Percentiles rank a stretch among this genome's conserved stretches.
phyloP scores from a whole-genome alignment of 2,888 invertebrate species.

The Meiosimyza platycephala region DNA sequence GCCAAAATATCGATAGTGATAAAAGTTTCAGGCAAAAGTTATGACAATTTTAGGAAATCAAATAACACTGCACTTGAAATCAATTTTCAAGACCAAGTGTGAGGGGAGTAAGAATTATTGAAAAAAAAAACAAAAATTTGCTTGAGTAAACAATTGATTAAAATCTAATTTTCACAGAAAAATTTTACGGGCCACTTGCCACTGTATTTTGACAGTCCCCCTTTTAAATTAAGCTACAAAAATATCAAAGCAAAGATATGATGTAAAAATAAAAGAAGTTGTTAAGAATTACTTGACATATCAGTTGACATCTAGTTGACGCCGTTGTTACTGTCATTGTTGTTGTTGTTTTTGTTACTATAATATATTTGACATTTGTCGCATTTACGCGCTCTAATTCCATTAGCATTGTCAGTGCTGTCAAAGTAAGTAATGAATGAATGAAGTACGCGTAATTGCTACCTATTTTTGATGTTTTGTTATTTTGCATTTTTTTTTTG shows the following conservation, averaged over 20 bases:
- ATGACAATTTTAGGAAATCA: too few relatives aligned
- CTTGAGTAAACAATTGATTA: too few relatives aligned
- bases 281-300: constrained; percentile 21
- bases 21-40: too few relatives aligned
- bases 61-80: too few relatives aligned
- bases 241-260: background rate
- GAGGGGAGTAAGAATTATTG: too few relatives aligned
- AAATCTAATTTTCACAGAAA: background rate
- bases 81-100: too few relatives aligned
- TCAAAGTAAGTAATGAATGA: background rate
- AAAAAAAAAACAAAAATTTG: too few relatives aligned
- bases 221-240: background rate
- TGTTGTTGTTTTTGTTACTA: constrained; percentile 10
- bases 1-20: too few relatives aligned
- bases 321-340: constrained; percentile 22
- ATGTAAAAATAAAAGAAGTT: constrained; percentile 9
- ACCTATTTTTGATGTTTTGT: background rate
- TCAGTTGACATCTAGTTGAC: constrained; percentile 30
- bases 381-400: constrained; percentile 33
- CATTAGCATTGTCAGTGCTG: constrained; percentile 25
- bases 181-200: background rate
- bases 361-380: constrained; percentile 25
- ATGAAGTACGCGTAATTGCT: background rate
- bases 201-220: background rate
- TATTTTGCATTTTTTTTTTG: background rate